Evolutionary conservation across 2,113 vertebrate genomes (phyloP).

Genomic region (Ancistrus triradiatus): DNA sequence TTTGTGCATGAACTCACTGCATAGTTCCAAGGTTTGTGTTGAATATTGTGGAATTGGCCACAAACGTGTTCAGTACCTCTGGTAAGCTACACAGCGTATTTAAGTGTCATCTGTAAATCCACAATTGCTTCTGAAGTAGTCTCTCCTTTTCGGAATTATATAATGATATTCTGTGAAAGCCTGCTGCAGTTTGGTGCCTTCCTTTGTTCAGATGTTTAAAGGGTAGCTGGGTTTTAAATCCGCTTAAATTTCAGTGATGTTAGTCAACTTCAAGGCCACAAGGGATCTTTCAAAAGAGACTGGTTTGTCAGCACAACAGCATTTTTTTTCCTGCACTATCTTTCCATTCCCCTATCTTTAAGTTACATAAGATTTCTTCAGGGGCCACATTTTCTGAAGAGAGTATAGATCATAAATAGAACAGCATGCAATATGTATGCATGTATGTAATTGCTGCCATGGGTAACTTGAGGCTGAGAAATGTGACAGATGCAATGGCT

Average conservation of each 20-base stretch:
- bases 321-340: no score
- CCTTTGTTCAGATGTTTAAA: not conserved
- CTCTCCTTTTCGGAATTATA: slow-evolving; percentile 2
- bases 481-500: no score
- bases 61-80: slow-evolving; percentile 4
- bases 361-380: no score
- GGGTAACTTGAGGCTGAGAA: no score
- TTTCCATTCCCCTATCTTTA: no score
- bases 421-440: no score
- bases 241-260: not conserved
- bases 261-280: no score
- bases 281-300: no score
- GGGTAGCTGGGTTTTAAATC: not conserved
- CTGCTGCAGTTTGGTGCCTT: not conserved
- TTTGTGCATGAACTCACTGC: not conserved
- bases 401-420: no score
- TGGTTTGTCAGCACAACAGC: no score
- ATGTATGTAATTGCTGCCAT: no score
- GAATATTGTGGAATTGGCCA: not conserved
- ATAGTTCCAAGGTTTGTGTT: not conserved
- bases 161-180: slow-evolving; percentile 1
- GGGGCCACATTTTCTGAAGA: no score
- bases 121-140: not conserved
- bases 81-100: slow-evolving; percentile 8
- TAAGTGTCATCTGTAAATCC: slow-evolving; percentile 3